Evolutionary conservation across 2,113 vertebrate species (phyloP).

Genomic region (Chroicocephalus ridibundus): DNA sequence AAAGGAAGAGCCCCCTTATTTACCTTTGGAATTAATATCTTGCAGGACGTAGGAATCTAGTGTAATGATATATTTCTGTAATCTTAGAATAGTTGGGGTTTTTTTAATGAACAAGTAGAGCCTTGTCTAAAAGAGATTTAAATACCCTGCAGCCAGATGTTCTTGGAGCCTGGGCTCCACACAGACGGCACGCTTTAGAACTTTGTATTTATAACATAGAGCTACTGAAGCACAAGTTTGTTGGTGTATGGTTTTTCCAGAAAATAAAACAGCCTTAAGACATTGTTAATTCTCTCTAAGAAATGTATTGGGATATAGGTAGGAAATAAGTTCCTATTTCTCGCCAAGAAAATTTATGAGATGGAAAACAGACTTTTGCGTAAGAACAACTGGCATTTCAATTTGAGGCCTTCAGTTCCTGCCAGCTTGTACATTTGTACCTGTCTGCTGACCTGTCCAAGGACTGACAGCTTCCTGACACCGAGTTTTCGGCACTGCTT

Average conservation of each 20-base stretch:
- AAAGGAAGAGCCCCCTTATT: neutral
- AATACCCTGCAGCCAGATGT: slow-evolving; percentile 23
- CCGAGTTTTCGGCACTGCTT: slow-evolving; percentile 92
- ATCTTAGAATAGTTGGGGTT: neutral
- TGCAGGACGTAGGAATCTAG: neutral
- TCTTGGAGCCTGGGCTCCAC: neutral
- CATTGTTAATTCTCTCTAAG: neutral
- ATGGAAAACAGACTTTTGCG: neutral
- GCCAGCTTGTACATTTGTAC: slow-evolving; percentile 70
- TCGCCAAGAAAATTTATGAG: neutral
- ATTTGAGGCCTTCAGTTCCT: neutral
- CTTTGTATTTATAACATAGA: neutral
- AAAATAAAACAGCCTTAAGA: neutral
- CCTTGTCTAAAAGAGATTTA: slow-evolving; percentile 3
- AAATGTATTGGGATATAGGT: neutral
- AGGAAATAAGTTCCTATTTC: neutral
- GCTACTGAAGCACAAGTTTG: neutral
- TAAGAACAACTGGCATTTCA: neutral
- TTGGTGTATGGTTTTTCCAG: neutral
- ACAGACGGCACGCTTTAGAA: neutral
- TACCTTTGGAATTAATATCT: neutral
- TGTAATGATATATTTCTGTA: neutral
- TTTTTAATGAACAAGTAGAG: neutral
- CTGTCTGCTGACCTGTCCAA: slow-evolving; percentile 93
- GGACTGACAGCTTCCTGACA: slow-evolving; percentile 95